Conservation (phyloP, 2,888 invertebrate genomes). For the Hipparchia sbordonii region DNA sequence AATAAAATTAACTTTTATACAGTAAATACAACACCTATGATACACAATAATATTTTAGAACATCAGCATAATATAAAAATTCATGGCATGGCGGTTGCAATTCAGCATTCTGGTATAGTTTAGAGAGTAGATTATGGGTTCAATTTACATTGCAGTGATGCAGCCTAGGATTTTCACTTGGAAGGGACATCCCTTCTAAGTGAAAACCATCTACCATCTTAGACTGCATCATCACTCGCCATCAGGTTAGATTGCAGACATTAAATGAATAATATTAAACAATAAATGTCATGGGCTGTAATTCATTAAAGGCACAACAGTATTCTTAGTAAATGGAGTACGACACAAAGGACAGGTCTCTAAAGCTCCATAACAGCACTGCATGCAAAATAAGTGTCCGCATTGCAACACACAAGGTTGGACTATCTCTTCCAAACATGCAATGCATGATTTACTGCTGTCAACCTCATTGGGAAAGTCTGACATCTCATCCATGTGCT, state of each 20-base stretch:
- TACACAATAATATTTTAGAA: too few species aligned
- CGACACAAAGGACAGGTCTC: slow-evolving; percentile 74
- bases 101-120: too few species aligned
- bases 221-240: too few species aligned
- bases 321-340: slow-evolving; percentile 69
- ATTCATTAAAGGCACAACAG: slow-evolving; percentile 76
- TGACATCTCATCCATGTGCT: slow-evolving; percentile 68
- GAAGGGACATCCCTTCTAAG: too few species aligned
- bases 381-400: slow-evolving; percentile 76
- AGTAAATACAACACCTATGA: too few species aligned
- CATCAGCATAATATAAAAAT: too few species aligned
- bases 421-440: slow-evolving; percentile 73
- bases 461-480: slow-evolving; percentile 72
- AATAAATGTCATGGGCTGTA: slow-evolving; percentile 56
- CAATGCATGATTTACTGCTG: slow-evolving; percentile 70
- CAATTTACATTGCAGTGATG: too few species aligned
- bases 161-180: too few species aligned
- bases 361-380: slow-evolving; percentile 70
- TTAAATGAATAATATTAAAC: neutral
- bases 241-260: too few species aligned
- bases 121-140: too few species aligned
- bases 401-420: slow-evolving; percentile 76
- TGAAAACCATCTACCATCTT: too few species aligned
- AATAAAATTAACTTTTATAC: neutral
- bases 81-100: too few species aligned